phyloP scores from a whole-genome alignment of 2,113 vertebrate species.

The Marmota monax region DNA sequence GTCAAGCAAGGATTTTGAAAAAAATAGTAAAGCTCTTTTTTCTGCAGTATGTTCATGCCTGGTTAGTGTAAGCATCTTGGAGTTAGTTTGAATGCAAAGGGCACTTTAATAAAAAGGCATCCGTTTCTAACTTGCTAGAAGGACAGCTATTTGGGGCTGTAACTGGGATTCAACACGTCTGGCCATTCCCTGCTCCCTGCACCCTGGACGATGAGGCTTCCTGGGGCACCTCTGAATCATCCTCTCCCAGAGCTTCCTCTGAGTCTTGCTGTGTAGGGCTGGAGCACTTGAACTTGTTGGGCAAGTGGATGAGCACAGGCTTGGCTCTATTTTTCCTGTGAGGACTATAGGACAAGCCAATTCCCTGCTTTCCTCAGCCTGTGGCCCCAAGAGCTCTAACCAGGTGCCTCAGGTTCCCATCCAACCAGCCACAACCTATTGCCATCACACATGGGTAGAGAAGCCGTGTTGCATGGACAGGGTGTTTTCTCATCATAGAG shows the following conservation, averaged over 20 bases:
- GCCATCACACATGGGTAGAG: background rate
- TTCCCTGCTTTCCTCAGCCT: background rate
- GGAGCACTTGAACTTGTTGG: background rate
- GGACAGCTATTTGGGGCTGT: background rate
- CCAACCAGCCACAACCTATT: background rate
- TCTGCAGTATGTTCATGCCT: background rate
- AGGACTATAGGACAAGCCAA: background rate
- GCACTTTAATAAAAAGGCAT: background rate
- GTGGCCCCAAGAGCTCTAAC: background rate
- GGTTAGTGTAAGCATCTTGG: background rate
- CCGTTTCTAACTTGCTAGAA: background rate
- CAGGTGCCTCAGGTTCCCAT: background rate
- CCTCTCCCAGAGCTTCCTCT: accelerated
- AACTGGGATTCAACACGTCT: background rate
- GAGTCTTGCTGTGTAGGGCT: accelerated
- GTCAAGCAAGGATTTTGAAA: background rate
- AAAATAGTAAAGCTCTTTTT: background rate
- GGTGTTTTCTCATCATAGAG: background rate
- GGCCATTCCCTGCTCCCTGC: background rate
- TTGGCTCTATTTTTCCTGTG: background rate
- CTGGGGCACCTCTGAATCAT: accelerated
- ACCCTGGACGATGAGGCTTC: background rate
- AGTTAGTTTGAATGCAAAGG: background rate
- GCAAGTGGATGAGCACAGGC: too few species aligned
- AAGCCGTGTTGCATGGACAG: too few species aligned